phyloP scores from a whole-genome alignment of 2,888 invertebrate genomes.

The Eristalis pertinax region DNA sequence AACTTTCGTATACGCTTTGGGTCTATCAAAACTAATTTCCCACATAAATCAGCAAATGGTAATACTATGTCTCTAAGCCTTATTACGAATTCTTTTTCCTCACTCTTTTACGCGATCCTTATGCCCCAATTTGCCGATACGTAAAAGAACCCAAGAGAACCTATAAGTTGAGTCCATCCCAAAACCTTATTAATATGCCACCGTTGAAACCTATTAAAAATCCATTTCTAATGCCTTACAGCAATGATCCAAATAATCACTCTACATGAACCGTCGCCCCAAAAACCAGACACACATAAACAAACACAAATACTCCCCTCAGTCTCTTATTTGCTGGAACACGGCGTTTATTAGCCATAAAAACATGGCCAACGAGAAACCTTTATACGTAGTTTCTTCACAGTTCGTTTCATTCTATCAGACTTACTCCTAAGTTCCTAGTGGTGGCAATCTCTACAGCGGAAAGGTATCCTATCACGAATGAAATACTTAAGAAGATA shows the following conservation, averaged over 20 bases:
- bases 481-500: conserved; percentile 33
- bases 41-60: background rate
- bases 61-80: background rate
- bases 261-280: conserved; percentile 6
- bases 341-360: conserved; percentile 55
- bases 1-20: background rate
- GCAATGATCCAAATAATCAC: conserved; percentile 42
- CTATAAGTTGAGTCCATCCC: background rate
- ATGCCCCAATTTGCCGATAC: background rate
- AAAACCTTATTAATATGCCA: conserved; percentile 10
- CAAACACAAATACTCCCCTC: background rate
- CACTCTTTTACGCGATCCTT: background rate
- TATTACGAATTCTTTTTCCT: background rate
- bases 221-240: conserved; percentile 33
- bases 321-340: conserved; percentile 30
- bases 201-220: conserved; percentile 42
- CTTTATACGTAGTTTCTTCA: conserved; percentile 32
- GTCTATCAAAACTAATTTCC: background rate
- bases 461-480: conserved; percentile 22
- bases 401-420: conserved; percentile 60
- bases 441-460: background rate
- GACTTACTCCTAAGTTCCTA: conserved; percentile 4
- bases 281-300: background rate
- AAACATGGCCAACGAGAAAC: conserved; percentile 28
- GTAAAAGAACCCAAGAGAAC: background rate